These are phyloP conservation scores for Brachionichthys hirsutus DNA, from an alignment of 2,113 vertebrate genomes.

Conservation along the genomic window DNA sequence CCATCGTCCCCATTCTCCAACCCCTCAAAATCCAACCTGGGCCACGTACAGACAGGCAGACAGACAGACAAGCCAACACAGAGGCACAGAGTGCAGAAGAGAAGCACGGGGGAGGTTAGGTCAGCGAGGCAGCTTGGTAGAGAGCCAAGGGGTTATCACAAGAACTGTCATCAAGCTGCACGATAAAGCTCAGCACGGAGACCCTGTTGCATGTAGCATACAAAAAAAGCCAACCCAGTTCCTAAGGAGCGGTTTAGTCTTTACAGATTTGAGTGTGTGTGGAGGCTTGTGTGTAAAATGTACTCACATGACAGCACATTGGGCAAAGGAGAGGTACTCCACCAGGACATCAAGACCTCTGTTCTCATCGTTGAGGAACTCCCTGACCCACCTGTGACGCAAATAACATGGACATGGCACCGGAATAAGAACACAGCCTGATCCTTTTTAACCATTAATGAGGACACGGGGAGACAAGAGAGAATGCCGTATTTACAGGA, in stretches of 20 bases:
- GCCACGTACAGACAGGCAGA: constrained; percentile 60
- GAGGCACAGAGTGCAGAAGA: constrained; percentile 39
- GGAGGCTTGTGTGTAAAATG: constrained; percentile 1
- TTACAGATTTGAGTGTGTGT: constrained; percentile 5
- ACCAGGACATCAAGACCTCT: constrained; percentile 93
- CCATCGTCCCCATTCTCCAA: constrained; percentile 90
- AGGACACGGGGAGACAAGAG: neutral
- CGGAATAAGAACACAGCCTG: constrained; percentile 49
- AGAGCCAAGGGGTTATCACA: constrained; percentile 62
- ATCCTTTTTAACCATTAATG: constrained; percentile 9
- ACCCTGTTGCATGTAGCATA: constrained; percentile 31
- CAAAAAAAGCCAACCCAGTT: constrained; percentile 47
- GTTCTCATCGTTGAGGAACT: constrained; percentile 97
- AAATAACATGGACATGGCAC: constrained; percentile 33
- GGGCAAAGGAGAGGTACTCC: constrained; percentile 95
- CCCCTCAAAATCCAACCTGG: constrained; percentile 96
- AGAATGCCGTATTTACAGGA: neutral
- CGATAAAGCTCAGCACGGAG: constrained; percentile 65
- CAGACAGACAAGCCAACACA: constrained; percentile 58
- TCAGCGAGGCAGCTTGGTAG: constrained; percentile 64
- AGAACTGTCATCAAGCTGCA: constrained; percentile 61
- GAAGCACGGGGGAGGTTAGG: constrained; percentile 52
- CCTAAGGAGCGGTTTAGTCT: constrained; percentile 26
- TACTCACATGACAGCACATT: constrained; percentile 95
- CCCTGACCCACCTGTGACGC: constrained; percentile 90